These are phyloP conservation scores for Drosophila neonasuta DNA, from an alignment of 2,888 invertebrate genomes.

Conservation along the genomic window DNA sequence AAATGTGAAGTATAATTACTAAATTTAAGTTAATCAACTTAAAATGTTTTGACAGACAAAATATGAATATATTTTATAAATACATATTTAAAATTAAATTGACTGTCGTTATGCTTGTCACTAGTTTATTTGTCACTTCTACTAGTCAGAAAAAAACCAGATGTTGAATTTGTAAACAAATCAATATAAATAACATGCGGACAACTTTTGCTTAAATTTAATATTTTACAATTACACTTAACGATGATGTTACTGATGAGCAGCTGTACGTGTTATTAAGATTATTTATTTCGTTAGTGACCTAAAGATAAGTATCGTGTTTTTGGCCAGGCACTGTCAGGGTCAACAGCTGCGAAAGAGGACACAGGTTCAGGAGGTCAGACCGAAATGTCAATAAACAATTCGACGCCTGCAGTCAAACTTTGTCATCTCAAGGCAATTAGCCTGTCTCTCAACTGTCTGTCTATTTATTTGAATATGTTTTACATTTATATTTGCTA, in stretches of 20 bases:
- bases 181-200: constrained; percentile 29
- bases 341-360: constrained; percentile 25
- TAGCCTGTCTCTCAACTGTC: constrained; percentile 11
- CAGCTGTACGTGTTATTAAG: not conserved
- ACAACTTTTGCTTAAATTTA: constrained; percentile 34
- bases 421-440: constrained; percentile 25
- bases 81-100: no score
- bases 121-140: not conserved
- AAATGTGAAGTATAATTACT: no score
- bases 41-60: not conserved
- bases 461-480: constrained; percentile 9
- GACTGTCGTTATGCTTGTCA: no score
- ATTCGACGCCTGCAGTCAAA: constrained; percentile 3
- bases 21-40: not conserved
- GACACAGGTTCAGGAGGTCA: constrained; percentile 11
- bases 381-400: constrained; percentile 15
- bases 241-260: constrained; percentile 3
- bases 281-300: not conserved
- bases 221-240: constrained; percentile 32
- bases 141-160: constrained; percentile 11
- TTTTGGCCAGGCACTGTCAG: constrained; percentile 6
- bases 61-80: not conserved
- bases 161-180: constrained; percentile 6
- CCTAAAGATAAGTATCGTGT: constrained; percentile 19
- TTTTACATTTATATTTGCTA: no score